These are phyloP conservation scores for Phyllostomus discolor DNA, from an alignment of 2,113 vertebrate genomes.

Conservation along the genomic window DNA sequence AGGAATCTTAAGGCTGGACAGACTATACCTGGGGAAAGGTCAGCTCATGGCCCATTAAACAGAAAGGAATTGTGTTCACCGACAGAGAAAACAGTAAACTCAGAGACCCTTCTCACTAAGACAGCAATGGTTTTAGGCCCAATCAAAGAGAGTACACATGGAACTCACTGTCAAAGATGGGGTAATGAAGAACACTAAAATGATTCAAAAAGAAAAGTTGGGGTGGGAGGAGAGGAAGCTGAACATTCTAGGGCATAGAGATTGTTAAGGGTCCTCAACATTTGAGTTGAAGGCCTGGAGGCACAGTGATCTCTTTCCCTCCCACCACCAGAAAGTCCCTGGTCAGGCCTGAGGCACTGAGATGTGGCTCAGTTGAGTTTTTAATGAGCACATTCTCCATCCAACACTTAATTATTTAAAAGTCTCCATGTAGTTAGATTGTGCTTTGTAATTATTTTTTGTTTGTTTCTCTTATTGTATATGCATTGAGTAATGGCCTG, in stretches of 20 bases:
- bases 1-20: neutral
- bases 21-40: neutral
- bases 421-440: neutral
- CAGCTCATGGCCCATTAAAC: neutral
- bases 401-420: neutral
- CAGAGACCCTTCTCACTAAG: neutral
- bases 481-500: slow-evolving; percentile 50
- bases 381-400: neutral
- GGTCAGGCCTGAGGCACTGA: neutral
- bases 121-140: neutral
- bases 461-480: slow-evolving; percentile 38
- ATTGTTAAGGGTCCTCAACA: neutral
- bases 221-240: neutral
- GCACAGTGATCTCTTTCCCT: neutral
- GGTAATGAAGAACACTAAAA: neutral
- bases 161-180: neutral
- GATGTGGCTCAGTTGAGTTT: neutral
- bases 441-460: slow-evolving; percentile 27
- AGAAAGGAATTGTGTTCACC: neutral
- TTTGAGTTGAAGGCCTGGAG: neutral
- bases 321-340: neutral
- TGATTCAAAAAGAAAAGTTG: neutral
- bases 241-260: neutral
- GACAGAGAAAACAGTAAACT: neutral
- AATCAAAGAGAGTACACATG: neutral